phyloP scores from a whole-genome alignment of 2,797 vertebrate species.

The Xenops minutus region DNA sequence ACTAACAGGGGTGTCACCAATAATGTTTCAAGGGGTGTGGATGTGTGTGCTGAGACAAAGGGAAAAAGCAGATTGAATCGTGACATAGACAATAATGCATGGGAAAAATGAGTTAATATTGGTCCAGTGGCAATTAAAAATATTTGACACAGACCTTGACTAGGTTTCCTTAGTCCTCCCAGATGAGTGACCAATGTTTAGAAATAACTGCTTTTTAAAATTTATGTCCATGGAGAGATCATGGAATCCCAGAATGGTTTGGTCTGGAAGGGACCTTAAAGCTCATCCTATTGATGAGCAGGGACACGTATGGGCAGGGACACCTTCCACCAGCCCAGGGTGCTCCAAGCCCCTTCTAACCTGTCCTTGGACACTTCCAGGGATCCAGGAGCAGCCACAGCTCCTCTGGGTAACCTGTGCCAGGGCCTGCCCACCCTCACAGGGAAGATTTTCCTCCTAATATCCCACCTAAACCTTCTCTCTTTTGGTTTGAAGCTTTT shows the following conservation, averaged over 20 bases:
- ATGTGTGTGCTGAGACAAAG: neutral
- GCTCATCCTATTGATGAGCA: too few relatives aligned
- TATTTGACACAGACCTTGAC: neutral
- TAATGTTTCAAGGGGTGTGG: neutral
- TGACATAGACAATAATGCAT: accelerated
- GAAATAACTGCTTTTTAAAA: neutral
- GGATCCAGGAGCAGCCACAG: neutral
- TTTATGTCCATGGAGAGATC: neutral
- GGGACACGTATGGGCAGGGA: too few relatives aligned
- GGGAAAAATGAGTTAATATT: neutral
- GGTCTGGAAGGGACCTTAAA: neutral
- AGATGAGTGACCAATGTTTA: neutral
- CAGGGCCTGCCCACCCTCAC: neutral
- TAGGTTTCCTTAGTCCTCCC: neutral
- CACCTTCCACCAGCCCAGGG: neutral
- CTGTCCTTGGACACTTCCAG: neutral
- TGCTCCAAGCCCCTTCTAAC: neutral
- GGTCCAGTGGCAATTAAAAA: neutral
- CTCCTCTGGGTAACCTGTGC: neutral
- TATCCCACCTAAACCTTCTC: neutral
- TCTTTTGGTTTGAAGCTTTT: neutral
- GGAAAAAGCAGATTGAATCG: neutral
- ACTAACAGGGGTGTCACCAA: accelerated
- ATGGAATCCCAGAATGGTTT: neutral
- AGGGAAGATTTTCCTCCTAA: neutral